Percentiles rank a stretch among this genome's conserved stretches.
Evolutionary conservation across 64 coral and sea anemone genomes (phyloP).

Genomic region (Cladopsammia gracilis): DNA sequence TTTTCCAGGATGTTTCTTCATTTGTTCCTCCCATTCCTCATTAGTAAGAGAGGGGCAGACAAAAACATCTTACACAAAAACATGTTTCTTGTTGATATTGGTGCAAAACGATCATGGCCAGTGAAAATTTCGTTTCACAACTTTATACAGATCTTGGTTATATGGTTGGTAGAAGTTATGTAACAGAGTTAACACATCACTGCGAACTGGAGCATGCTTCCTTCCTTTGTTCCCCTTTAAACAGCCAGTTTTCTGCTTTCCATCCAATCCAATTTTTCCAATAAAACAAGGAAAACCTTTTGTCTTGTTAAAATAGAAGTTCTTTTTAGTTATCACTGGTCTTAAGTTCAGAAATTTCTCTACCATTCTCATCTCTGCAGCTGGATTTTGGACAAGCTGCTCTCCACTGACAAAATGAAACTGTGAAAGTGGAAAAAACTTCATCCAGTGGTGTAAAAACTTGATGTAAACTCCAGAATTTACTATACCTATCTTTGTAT

Average conservation of each 20-base stretch:
- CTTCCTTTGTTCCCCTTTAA: conserved; percentile 75
- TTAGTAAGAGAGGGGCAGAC: neutral
- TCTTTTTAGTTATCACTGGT: conserved; percentile 57
- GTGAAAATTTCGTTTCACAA: conserved; percentile 61
- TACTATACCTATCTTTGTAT: conserved; percentile 34
- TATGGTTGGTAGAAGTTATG: conserved; percentile 69
- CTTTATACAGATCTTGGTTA: conserved; percentile 75
- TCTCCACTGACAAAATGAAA: conserved; percentile 94
- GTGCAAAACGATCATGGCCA: conserved; percentile 34
- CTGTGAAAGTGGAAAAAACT: conserved; percentile 70
- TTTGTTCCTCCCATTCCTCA: too few species aligned
- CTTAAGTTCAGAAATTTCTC: conserved; percentile 76
- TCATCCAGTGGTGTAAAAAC: conserved; percentile 65
- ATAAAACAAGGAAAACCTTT: conserved; percentile 90
- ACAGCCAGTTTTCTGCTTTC: conserved; percentile 32
- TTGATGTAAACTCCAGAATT: conserved; percentile 74
- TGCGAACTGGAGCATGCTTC: conserved; percentile 45
- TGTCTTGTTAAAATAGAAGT: conserved; percentile 73
- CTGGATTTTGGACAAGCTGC: conserved; percentile 56
- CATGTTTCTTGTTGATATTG: neutral
- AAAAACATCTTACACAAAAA: neutral
- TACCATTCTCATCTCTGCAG: conserved; percentile 60
- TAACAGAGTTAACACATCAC: conserved; percentile 48
- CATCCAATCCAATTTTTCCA: neutral
- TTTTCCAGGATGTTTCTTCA: too few species aligned